Percentiles rank a stretch among this genome's conserved stretches.
These are phyloP conservation scores for Battus philenor DNA, from an alignment of 1,140 invertebrate species.

Conservation along the genomic window DNA sequence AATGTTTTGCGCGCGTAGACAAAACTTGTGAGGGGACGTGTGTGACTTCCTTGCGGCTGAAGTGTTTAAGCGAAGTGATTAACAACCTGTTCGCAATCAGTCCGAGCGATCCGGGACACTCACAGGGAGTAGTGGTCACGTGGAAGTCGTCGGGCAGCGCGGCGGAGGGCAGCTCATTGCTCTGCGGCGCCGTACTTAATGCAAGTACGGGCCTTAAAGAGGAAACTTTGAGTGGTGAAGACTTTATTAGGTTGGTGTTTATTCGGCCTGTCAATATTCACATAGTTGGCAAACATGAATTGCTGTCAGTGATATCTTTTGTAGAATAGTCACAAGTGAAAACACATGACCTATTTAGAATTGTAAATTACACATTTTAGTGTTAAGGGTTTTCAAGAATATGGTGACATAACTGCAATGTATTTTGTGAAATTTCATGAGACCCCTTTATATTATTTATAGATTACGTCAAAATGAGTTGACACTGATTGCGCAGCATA, in stretches of 20 bases:
- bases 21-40: conserved; percentile 29
- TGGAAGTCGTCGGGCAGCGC: conserved; percentile 60
- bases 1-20: conserved; percentile 29
- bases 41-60: conserved; percentile 47
- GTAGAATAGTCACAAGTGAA: too few relatives aligned
- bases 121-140: conserved; percentile 53
- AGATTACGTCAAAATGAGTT: conserved; percentile 77
- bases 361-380: too few relatives aligned
- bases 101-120: conserved; percentile 26
- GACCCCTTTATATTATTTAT: conserved; percentile 29
- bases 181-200: conserved; percentile 75
- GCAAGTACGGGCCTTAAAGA: conserved; percentile 66
- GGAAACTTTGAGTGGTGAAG: conserved; percentile 44
- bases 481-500: conserved; percentile 78
- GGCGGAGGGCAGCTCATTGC: conserved; percentile 30
- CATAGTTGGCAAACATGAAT: too few relatives aligned
- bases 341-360: too few relatives aligned
- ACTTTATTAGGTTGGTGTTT: conserved; percentile 71
- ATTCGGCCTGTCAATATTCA: too few relatives aligned
- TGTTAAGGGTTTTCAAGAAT: too few relatives aligned
- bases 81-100: conserved; percentile 51
- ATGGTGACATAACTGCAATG: too few relatives aligned
- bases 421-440: too few relatives aligned
- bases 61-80: conserved; percentile 52
- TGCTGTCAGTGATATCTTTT: too few relatives aligned